A percentile compares a stretch with the other conserved stretches of the same genome.
These are phyloP conservation scores for Oreohelix idahoensis DNA, from an alignment of 1,140 invertebrate genomes.

Conservation along the genomic window DNA sequence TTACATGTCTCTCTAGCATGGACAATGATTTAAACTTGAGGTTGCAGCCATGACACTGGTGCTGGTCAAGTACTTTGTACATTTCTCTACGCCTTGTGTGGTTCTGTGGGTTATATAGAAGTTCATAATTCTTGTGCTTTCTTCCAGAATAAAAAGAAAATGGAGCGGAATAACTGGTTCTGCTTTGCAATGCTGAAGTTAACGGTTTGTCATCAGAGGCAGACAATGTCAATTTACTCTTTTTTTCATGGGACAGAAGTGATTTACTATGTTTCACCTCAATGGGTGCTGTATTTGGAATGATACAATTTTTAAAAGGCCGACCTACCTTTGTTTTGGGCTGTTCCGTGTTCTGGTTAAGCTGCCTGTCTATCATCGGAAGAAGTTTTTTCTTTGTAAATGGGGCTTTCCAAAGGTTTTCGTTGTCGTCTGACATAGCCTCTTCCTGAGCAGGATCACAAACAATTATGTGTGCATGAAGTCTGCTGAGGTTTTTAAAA, in stretches of 20 bases:
- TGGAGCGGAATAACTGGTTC: neutral
- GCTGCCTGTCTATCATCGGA: conserved; percentile 22
- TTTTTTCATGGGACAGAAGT: neutral
- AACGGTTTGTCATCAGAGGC: neutral
- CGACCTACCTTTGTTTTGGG: neutral
- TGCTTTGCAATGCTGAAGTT: neutral
- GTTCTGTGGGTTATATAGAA: conserved; percentile 62
- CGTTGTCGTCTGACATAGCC: neutral
- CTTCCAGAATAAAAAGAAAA: conserved; percentile 18
- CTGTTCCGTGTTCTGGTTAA: neutral
- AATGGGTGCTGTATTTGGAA: neutral
- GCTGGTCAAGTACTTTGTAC: conserved; percentile 59
- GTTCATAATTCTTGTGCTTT: conserved; percentile 49
- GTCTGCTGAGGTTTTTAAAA: conserved; percentile 55
- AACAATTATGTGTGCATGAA: conserved; percentile 59
- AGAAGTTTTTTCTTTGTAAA: conserved; percentile 21
- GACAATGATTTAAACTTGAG: conserved; percentile 63
- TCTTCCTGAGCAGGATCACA: conserved; percentile 53
- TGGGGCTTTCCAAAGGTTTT: neutral
- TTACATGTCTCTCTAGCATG: conserved; percentile 63
- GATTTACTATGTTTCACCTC: neutral
- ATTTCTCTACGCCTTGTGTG: conserved; percentile 62
- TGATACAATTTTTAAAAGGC: neutral
- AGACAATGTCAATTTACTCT: neutral
- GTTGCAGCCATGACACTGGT: conserved; percentile 66